phyloP scores from a whole-genome alignment of 2,888 invertebrate genomes.

The Harmothoe impar region DNA sequence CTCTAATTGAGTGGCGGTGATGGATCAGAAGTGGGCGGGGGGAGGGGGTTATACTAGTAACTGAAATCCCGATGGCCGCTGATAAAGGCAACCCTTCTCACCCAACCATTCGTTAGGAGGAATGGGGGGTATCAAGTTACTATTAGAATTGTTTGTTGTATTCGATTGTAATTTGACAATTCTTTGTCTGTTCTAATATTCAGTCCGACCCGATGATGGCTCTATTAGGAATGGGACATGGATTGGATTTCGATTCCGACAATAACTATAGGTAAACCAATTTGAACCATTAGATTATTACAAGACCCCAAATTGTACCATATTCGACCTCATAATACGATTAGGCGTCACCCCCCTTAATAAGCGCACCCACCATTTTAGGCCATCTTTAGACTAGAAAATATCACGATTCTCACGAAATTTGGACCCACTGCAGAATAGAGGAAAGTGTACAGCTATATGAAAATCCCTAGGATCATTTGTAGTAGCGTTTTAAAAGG shows the following conservation, averaged over 20 bases:
- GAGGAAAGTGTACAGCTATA: background rate
- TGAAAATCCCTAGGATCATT: background rate
- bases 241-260: constrained; percentile 7
- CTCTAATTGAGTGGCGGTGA: no score
- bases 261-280: constrained; percentile 9
- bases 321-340: background rate
- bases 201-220: constrained; percentile 20
- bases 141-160: no score
- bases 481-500: background rate
- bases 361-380: background rate
- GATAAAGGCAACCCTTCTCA: background rate
- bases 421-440: no score
- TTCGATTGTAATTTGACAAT: background rate
- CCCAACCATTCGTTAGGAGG: background rate
- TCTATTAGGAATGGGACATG: constrained; percentile 17
- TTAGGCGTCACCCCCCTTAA: background rate
- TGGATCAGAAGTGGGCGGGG: no score
- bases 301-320: background rate
- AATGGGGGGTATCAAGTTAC: no score
- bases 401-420: no score
- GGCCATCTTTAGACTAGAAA: no score
- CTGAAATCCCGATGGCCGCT: background rate
- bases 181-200: background rate
- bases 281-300: background rate
- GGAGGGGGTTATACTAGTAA: no score